phyloP scores from a whole-genome alignment of 1,140 invertebrate species.

The Drosophila pallidifrons region DNA sequence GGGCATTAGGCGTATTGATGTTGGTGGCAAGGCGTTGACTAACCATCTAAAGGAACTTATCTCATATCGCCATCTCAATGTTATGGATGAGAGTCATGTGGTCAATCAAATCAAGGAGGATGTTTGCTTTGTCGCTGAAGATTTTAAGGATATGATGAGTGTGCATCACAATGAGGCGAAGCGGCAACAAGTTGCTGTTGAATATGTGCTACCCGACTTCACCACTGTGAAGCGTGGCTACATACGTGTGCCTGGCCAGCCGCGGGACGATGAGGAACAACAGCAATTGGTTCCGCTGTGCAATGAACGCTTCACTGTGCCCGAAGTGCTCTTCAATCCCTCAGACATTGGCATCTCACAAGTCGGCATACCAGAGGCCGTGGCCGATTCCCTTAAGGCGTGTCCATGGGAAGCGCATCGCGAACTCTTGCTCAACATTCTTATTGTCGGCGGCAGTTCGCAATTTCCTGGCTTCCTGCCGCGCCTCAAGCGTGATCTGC shows the following conservation, averaged over 20 bases:
- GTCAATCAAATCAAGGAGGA: conserved; percentile 99
- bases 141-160: conserved; percentile 95
- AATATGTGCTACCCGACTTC: conserved; percentile 98
- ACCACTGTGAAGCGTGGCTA: conserved; percentile 93
- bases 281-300: conserved; percentile 94
- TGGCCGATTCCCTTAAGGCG: conserved; percentile 90
- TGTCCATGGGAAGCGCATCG: conserved; percentile 92
- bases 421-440: conserved; percentile 94
- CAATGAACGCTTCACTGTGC: conserved; percentile 96
- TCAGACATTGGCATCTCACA: conserved; percentile 95
- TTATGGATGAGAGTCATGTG: conserved; percentile 99
- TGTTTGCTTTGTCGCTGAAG: conserved; percentile 95
- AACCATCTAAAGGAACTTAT: conserved; percentile 99
- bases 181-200: conserved; percentile 90
- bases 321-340: conserved; percentile 97
- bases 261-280: conserved; percentile 65
- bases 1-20: conserved; percentile 93
- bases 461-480: conserved; percentile 94
- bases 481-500: conserved; percentile 92
- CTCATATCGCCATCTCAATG: conserved; percentile 96
- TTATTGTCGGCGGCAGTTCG: conserved; percentile 96
- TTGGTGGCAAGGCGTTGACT: conserved; percentile 98
- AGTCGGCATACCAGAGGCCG: conserved; percentile 96
- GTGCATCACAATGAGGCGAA: conserved; percentile 88
- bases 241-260: conserved; percentile 84